A percentile compares a stretch with the other conserved stretches of the same genome.
These are phyloP conservation scores for Calliphora vicina DNA, from an alignment of 1,140 invertebrate genomes.

Conservation along the genomic window DNA sequence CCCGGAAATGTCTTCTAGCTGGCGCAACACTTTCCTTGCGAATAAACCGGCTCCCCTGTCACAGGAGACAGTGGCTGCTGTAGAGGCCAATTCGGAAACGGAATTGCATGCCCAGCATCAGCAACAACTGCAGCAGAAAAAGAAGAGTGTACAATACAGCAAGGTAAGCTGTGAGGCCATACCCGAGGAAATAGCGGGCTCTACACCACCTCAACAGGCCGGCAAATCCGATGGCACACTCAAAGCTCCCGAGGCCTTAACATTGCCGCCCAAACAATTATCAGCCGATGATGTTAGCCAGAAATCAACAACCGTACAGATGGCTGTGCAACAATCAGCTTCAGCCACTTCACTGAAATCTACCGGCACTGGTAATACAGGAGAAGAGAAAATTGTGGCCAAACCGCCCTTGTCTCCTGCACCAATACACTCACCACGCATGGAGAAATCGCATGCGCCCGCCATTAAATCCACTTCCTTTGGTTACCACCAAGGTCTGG, in stretches of 20 bases:
- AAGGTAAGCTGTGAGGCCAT: constrained; percentile 88
- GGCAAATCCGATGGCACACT: neutral
- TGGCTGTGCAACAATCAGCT: constrained; percentile 43
- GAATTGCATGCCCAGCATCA: neutral
- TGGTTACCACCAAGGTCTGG: constrained; percentile 42
- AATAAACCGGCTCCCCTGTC: constrained; percentile 52
- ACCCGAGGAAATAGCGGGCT: constrained; percentile 80
- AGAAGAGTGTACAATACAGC: constrained; percentile 70
- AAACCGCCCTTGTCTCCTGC: constrained; percentile 56
- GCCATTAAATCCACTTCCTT: constrained; percentile 32
- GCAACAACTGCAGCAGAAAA: constrained; percentile 61
- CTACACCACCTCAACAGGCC: constrained; percentile 51
- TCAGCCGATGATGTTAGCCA: constrained; percentile 61
- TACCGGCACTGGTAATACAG: constrained; percentile 37
- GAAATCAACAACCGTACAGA: constrained; percentile 8
- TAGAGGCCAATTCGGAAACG: neutral
- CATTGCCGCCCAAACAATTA: constrained; percentile 57
- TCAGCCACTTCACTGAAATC: constrained; percentile 49
- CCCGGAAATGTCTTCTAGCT: constrained; percentile 88
- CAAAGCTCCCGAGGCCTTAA: constrained; percentile 14
- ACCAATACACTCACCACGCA: constrained; percentile 29
- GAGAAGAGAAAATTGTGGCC: constrained; percentile 14
- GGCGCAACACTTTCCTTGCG: constrained; percentile 72
- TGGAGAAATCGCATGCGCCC: constrained; percentile 40
- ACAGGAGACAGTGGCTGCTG: constrained; percentile 3